Base-by-base conservation (phyloP, 2,113 vertebrate species). In the Xiphophorus hellerii region DNA sequence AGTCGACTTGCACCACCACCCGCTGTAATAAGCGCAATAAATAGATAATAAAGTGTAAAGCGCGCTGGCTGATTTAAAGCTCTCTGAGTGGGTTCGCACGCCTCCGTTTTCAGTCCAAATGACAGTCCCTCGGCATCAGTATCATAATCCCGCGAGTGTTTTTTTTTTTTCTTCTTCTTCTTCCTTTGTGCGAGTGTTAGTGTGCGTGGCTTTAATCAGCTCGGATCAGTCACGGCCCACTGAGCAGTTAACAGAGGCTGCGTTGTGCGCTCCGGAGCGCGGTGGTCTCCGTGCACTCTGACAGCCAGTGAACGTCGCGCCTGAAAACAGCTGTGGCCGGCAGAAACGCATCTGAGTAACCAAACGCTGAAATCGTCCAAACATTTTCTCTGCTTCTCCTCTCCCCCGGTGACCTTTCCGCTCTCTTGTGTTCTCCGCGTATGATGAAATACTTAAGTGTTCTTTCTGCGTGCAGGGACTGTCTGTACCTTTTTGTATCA, bases 261-360 rank as follows among this genome's bases (percentile, higher is more conserved):
- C 71, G 73, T 74, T 82, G 89, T 87, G 84, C 73, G 72, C 82
- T 76, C 69, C 69, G 42, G 72, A 66, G 84, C 61, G 76, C 67
- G 61, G 67, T 48, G 74, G 83, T 71, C 54, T 37, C 42, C 22
- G 65, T 37, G 74, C 76, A 15, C 78, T 65, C 58, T 35, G 54
- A 71, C 77, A 42, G 68, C 73, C 62, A 22, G 42, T 33, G 80
- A 80, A 82, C 71, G 62, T 71, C 48, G 70, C 70, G 63, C 73
- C 65, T 78, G 74, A 79, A 81, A 87, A 83, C 89, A 90, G 87
- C 89, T 92, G 89, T 74, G 87, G 15, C 78, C 14, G 62, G 61
- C 61, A 82, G 80, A 83, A 58, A 58, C 51, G 87, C 80, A 71
- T 29, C 82, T 35, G 78, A 85, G 71, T 73, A 74, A 82, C 84